Base-by-base conservation (phyloP, 2,113 vertebrate genomes). In the Paradisaea rubra region DNA sequence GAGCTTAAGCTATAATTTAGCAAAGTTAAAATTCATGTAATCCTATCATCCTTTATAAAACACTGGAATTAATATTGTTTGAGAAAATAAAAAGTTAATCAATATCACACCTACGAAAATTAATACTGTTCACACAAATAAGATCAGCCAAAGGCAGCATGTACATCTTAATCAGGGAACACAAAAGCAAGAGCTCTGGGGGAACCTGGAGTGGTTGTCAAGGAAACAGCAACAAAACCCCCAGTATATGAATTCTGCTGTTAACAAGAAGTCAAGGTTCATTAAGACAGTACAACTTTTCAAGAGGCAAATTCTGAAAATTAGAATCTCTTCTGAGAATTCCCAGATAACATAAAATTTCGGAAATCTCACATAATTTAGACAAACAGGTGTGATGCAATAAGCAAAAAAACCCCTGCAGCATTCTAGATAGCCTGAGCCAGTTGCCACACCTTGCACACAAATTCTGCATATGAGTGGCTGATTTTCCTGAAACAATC, bases 51-150 rank as follows among this genome's bases (percentile, higher is more conserved):
- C 56, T 68, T 94, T 86, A 65, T 71, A 69, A 90, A 93, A 91
- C 88, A 86, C 57, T 45, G 25, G 56, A 96, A 88, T 95, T 91
- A 93, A 78, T 80, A 74, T 22, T 88, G 61, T 86, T 92, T 79
- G 60, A 91, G 86, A 88, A 93, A 94, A 95, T 80, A 80, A 92
- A 80, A 96, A 66, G 60, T 86, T 95, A 90, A 95, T 96, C 87
- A 94, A 88, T 89, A 84, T 78, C 1, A 0, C 68, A 90, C 64
- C 77, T 96, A 86, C 6, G 5, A 90, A 94, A 95, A 95, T 86
- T 44, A 88, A 83, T 93, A 64, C 39, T 86, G 52, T 83, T 93
- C 60, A 76, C 52, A 83, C 49, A 95, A 64, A 86, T 71, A 77
- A 78, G 69, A 93, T 86, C 76, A 95, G 64, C 85, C 76, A 91